Conservation (phyloP, 2,797 vertebrate genomes). For the Macropus fuliginosus region DNA sequence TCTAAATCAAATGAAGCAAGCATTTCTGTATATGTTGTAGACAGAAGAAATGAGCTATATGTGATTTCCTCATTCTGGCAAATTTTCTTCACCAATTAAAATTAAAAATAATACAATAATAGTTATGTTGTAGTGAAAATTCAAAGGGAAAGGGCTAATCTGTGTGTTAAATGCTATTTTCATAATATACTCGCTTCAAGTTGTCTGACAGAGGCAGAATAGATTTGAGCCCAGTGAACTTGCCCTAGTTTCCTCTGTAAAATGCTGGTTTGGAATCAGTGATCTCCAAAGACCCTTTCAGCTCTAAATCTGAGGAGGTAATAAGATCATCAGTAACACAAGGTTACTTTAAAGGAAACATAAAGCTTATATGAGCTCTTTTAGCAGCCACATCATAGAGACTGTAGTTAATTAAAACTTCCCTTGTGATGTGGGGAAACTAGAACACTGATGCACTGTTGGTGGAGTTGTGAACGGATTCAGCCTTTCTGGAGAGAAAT, state of each 20-base stretch:
- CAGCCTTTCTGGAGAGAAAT: no score
- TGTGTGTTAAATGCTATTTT: neutral
- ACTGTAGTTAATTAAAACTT: neutral
- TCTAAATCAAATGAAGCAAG: neutral
- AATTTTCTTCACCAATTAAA: neutral
- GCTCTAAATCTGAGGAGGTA: neutral
- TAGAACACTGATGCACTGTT: no score
- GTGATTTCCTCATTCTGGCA: neutral
- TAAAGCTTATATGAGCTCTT: neutral
- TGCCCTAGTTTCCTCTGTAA: neutral
- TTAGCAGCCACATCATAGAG: neutral
- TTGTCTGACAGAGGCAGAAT: neutral
- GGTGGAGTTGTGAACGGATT: no score
- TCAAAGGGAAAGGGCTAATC: neutral
- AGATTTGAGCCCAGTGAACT: neutral
- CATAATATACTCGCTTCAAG: neutral
- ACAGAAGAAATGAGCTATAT: neutral
- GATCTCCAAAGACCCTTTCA: neutral
- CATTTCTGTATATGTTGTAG: neutral
- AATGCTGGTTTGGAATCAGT: neutral
- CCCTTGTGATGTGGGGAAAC: no score
- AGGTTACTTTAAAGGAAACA: neutral
- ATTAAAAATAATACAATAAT: neutral
- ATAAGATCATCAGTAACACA: neutral
- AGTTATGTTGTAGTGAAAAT: neutral